Conservation (phyloP, 1,140 invertebrate genomes). For the Drosophila tani region DNA sequence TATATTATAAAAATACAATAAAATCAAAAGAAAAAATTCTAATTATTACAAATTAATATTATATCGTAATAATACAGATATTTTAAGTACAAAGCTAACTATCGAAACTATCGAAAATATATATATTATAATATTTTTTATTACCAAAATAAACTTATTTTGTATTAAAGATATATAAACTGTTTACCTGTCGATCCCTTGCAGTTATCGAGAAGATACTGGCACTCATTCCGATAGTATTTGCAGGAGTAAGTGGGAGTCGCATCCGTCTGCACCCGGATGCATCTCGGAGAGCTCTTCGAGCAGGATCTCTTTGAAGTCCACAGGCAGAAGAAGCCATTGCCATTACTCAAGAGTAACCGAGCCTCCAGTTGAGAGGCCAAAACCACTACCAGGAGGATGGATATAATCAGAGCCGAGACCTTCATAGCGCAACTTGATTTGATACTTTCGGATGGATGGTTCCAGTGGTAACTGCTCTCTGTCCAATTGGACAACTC, state of each 20-base stretch:
- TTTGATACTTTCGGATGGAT: background rate
- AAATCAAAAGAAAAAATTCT: background rate
- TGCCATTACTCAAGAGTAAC: constrained; percentile 35
- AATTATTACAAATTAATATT: background rate
- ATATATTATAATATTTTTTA: background rate
- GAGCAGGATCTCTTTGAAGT: constrained; percentile 33
- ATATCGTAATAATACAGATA: background rate
- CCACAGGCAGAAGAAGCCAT: constrained; percentile 53
- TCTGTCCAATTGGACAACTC: background rate
- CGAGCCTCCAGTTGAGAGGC: constrained; percentile 28
- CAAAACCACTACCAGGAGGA: constrained; percentile 27
- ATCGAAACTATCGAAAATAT: background rate
- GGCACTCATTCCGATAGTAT: constrained; percentile 52
- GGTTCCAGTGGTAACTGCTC: background rate
- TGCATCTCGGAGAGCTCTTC: constrained; percentile 32
- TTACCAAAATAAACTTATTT: no score
- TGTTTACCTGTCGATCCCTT: constrained; percentile 37
- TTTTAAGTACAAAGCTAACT: background rate
- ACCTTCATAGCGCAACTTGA: constrained; percentile 43
- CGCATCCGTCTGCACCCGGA: background rate
- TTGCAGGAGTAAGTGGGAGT: constrained; percentile 26
- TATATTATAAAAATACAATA: no score
- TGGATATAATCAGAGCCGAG: constrained; percentile 2
- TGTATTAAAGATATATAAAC: no score
- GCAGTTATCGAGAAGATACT: constrained; percentile 45